phyloP scores from a whole-genome alignment of 2,797 vertebrate genomes.

The Tiaroga cobitis region DNA sequence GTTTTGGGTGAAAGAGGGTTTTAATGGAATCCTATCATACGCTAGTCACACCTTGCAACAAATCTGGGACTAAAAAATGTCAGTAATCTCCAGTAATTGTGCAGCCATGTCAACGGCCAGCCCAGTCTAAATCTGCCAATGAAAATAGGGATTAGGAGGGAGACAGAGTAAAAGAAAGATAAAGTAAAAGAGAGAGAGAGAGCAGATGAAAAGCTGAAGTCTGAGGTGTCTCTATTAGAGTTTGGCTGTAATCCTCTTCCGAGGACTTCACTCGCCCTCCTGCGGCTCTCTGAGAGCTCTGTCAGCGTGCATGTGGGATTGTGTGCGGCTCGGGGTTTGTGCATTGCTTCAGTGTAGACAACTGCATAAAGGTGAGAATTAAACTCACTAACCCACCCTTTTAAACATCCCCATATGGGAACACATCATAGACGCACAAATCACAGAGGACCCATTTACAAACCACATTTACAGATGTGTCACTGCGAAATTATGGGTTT shows the following conservation, averaged over 20 bases:
- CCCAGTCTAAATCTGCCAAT: slow-evolving; percentile 11
- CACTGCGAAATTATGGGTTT: neutral
- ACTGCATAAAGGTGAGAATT: slow-evolving; percentile 16
- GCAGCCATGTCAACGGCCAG: slow-evolving; percentile 24
- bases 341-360: slow-evolving; percentile 1
- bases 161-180: slow-evolving; percentile 26
- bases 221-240: slow-evolving; percentile 55
- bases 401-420: neutral
- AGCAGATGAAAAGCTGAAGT: slow-evolving; percentile 46
- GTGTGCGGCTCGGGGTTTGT: slow-evolving; percentile 25
- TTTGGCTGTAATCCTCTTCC: slow-evolving; percentile 56
- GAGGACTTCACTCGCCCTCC: slow-evolving; percentile 48
- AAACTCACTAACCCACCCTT: slow-evolving; percentile 28
- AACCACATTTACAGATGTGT: slow-evolving; percentile 17
- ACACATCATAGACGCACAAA: slow-evolving; percentile 20
- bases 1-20: slow-evolving; percentile 24
- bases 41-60: slow-evolving; percentile 47
- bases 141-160: slow-evolving; percentile 43
- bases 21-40: slow-evolving; percentile 40
- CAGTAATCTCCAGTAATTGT: slow-evolving; percentile 45
- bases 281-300: slow-evolving; percentile 57
- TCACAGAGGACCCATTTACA: slow-evolving; percentile 13
- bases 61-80: slow-evolving; percentile 34
- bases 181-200: slow-evolving; percentile 42
- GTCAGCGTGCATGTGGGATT: slow-evolving; percentile 25